phyloP scores from a whole-genome alignment of 2,113 vertebrate species.

The Syngnathus floridae region DNA sequence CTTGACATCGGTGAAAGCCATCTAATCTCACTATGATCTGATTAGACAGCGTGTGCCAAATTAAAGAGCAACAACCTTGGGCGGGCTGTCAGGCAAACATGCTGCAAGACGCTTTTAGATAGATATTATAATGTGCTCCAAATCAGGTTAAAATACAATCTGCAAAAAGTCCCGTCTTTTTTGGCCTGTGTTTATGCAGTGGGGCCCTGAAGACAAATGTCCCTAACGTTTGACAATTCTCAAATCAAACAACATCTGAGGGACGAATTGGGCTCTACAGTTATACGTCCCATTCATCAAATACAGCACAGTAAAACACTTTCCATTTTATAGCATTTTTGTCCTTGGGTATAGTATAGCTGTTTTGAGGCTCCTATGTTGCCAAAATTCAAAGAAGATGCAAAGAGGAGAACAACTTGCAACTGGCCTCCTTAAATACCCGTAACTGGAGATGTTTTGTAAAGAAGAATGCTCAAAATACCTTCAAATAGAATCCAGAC shows the following conservation, averaged over 20 bases:
- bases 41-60: constrained; percentile 57
- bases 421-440: too few relatives aligned
- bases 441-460: too few relatives aligned
- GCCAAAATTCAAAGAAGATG: too few relatives aligned
- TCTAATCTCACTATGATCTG: constrained; percentile 55
- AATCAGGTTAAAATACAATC: constrained; percentile 14
- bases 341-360: too few relatives aligned
- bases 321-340: too few relatives aligned
- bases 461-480: too few relatives aligned
- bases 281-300: not conserved
- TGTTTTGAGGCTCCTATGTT: too few relatives aligned
- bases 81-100: constrained; percentile 36
- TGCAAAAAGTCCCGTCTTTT: not conserved
- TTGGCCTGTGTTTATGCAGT: not conserved
- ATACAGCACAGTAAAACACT: too few relatives aligned
- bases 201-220: not conserved
- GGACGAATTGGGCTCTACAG: not conserved
- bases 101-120: constrained; percentile 37
- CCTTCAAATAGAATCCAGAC: too few relatives aligned
- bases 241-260: not conserved
- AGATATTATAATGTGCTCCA: constrained; percentile 18
- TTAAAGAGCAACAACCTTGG: constrained; percentile 59
- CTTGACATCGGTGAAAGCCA: constrained; percentile 46
- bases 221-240: not conserved
- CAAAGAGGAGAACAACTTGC: too few relatives aligned